Evolutionary conservation across 2,888 invertebrate genomes (phyloP), one percentile per base, ranked within the genome.

Genomic region (Pseudanteris insignis): DNA sequence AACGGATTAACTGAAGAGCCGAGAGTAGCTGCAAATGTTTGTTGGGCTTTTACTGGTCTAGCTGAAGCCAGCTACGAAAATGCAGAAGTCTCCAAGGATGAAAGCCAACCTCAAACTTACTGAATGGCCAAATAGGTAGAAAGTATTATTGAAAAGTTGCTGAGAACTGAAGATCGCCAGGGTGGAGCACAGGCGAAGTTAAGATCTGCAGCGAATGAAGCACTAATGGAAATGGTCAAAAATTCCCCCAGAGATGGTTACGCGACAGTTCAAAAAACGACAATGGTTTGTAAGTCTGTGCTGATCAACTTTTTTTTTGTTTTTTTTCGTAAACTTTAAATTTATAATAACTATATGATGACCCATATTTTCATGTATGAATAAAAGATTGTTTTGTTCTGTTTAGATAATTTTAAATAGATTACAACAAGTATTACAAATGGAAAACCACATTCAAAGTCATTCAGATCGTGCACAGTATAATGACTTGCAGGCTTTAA

Each of bases 151-250:
- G 88, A 92, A 61, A 88, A 93, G 68, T 84, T 99, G 18, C 82
- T 99, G 50, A 94, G 94, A 79, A 94, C 96, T 1, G 97, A 98
- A 0, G 98, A 98, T 80, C 86, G 99, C 38, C 86, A 89, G 28
- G 98, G 99, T 81, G 96, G 94, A 1, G 89, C 90, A 1, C 92
- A 94, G 79, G 92, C 94, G 38, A 98, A 98, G 80, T 84, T 99
- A 48, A 85, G 99, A 66, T 93, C 95, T 14, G 96, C 98, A 21
- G 99, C 99, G 0, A 99, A 99, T 78, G 98, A 99, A 81, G 97
- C 99, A 0, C 84, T 99, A 0, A 99, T 99, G 98, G 98, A 98
- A 83, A 91, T 99, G 91, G 94, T 99, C 30, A 99, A 98, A 81
- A 98, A 97, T 81, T 96, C 96, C 1, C 97, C 99, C 0, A 87